Conservation (phyloP, 2,888 invertebrate species). For the Cerastis leucographa region DNA sequence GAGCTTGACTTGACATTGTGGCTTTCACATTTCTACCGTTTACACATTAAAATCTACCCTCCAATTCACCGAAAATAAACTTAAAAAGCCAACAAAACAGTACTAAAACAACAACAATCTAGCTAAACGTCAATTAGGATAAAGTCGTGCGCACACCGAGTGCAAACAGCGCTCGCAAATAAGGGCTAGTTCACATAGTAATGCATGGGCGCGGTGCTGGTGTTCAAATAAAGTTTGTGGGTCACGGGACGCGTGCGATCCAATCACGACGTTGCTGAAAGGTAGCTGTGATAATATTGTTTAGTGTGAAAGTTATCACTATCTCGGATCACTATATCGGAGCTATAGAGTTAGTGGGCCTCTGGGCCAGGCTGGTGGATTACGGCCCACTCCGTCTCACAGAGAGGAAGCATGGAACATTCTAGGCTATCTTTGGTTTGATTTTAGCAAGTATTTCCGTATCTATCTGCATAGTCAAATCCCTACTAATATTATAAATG, state of each 20-base stretch:
- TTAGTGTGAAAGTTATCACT: constrained; percentile 1
- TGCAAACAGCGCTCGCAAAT: constrained; percentile 76
- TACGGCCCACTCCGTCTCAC: not conserved
- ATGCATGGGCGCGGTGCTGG: constrained; percentile 66
- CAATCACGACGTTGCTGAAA: constrained; percentile 55
- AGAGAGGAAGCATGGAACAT: not conserved
- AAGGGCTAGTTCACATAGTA: constrained; percentile 73
- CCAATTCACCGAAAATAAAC: constrained; percentile 19
- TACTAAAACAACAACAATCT: constrained; percentile 67
- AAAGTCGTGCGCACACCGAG: constrained; percentile 75
- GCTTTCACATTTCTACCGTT: not conserved
- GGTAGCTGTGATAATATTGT: constrained; percentile 16
- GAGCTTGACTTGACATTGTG: too few relatives aligned
- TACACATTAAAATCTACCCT: not conserved
- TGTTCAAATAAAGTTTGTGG: constrained; percentile 67
- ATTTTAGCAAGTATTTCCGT: not conserved
- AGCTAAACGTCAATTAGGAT: constrained; percentile 79
- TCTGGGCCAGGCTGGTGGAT: not conserved
- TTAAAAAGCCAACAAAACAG: constrained; percentile 50
- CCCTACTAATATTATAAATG: too few relatives aligned
- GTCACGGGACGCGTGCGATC: constrained; percentile 68
- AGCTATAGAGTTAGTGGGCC: not conserved
- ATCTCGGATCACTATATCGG: too few relatives aligned
- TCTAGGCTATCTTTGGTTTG: not conserved
- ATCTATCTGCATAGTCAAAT: not conserved